Evolutionary conservation across 2,888 invertebrate genomes (phyloP).

Genomic region (Aproaerema taeniolella): DNA sequence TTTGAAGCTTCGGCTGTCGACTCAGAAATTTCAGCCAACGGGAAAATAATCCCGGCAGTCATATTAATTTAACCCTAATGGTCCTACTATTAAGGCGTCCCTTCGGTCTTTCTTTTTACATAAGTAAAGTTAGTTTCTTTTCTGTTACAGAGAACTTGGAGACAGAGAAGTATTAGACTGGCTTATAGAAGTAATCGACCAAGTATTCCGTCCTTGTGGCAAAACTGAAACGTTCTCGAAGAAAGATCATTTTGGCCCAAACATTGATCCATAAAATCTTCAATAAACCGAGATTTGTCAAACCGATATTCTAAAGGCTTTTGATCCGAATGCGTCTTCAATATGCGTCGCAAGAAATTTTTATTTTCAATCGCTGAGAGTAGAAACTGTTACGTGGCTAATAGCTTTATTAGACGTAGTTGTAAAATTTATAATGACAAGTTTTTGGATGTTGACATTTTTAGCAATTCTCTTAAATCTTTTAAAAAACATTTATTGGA

Average conservation of each 20-base stretch:
- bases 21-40: background rate
- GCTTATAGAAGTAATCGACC: slow-evolving; percentile 8
- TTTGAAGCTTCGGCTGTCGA: background rate
- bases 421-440: slow-evolving; percentile 8
- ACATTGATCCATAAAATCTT: slow-evolving; percentile 9
- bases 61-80: background rate
- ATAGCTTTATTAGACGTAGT: slow-evolving; percentile 8
- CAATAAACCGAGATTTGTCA: slow-evolving; percentile 12
- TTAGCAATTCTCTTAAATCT: slow-evolving; percentile 1
- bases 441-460: slow-evolving; percentile 6
- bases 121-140: too few species aligned
- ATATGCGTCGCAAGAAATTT: too few species aligned
- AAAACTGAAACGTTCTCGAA: slow-evolving; percentile 1
- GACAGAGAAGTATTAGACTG: slow-evolving; percentile 8
- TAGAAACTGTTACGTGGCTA: slow-evolving; percentile 2
- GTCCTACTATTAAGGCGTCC: background rate
- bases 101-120: slow-evolving; percentile 3
- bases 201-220: background rate
- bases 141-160: too few species aligned
- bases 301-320: slow-evolving; percentile 12
- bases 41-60: background rate
- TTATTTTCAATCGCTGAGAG: slow-evolving; percentile 6
- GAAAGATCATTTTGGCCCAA: slow-evolving; percentile 7
- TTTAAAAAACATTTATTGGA: slow-evolving; percentile 2
- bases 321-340: slow-evolving; percentile 8